These are phyloP conservation scores for Prinia subflava DNA, from an alignment of 2,113 vertebrate genomes.

Conservation along the genomic window DNA sequence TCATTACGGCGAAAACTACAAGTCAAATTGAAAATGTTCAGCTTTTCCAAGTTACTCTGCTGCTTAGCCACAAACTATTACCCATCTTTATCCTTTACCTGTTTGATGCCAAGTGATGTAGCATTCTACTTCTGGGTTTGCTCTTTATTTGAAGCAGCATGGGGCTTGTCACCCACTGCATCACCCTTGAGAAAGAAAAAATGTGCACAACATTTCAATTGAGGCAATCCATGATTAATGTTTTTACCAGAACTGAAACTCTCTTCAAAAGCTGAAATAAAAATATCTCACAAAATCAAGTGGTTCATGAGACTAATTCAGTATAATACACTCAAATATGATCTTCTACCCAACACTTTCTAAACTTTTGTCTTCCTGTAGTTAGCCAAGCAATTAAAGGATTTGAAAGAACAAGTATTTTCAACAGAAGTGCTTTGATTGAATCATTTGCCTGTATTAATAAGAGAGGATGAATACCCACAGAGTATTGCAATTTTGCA, in stretches of 20 bases:
- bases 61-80: neutral
- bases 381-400: slow-evolving; percentile 3
- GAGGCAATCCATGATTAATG: neutral
- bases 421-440: slow-evolving; percentile 36
- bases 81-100: slow-evolving; percentile 63
- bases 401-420: slow-evolving; percentile 12
- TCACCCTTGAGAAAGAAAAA: slow-evolving; percentile 32
- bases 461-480: slow-evolving; percentile 28
- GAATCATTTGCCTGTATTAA: slow-evolving; percentile 27
- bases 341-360: neutral
- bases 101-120: slow-evolving; percentile 14
- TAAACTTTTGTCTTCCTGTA: neutral
- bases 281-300: neutral
- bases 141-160: slow-evolving; percentile 15
- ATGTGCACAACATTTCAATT: neutral
- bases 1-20: neutral
- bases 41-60: neutral
- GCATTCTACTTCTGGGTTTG: slow-evolving; percentile 58
- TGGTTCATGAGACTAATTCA: neutral
- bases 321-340: neutral
- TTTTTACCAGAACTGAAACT: neutral
- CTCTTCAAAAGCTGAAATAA: slow-evolving; percentile 11
- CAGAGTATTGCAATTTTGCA: neutral
- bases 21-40: neutral
- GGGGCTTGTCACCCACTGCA: slow-evolving; percentile 33